A percentile compares a stretch with the other conserved stretches of the same genome.
Conservation (phyloP, 2,113 vertebrate genomes). For the Stercorarius parasiticus region DNA sequence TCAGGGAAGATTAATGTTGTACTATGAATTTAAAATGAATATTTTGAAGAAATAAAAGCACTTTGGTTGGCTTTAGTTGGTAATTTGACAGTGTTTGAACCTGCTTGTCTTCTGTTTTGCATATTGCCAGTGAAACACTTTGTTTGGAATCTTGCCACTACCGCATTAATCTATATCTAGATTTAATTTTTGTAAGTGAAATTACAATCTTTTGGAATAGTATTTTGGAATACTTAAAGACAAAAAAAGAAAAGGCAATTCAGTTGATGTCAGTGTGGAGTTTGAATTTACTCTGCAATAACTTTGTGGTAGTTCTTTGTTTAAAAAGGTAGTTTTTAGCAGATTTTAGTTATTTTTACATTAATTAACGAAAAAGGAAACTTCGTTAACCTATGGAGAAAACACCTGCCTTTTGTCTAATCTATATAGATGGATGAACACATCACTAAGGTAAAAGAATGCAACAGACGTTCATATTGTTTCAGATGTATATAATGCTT, state of each 20-base stretch:
- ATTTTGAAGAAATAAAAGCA: conserved; percentile 49
- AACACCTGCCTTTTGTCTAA: conserved; percentile 21
- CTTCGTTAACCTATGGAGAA: background rate
- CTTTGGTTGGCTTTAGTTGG: conserved; percentile 41
- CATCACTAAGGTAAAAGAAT: background rate
- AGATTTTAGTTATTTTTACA: background rate
- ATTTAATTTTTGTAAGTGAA: conserved; percentile 37
- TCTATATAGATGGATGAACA: background rate
- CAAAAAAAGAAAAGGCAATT: background rate
- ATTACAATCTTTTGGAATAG: background rate
- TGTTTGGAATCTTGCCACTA: conserved; percentile 54
- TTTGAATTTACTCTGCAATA: background rate
- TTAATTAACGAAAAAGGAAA: conserved; percentile 38
- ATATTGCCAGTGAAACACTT: conserved; percentile 61
- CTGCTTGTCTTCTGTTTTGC: conserved; percentile 51
- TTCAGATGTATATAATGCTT: conserved; percentile 21
- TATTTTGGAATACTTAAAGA: background rate
- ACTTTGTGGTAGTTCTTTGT: conserved; percentile 43
- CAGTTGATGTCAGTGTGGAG: background rate
- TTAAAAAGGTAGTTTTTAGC: conserved; percentile 47
- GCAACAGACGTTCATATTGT: background rate
- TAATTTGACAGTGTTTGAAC: conserved; percentile 55
- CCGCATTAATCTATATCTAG: background rate
- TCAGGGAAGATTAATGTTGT: conserved; percentile 45
- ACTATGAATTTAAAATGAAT: conserved; percentile 47